phyloP scores from a whole-genome alignment of 2,888 invertebrate species.

The Luffia ferchaultella region DNA sequence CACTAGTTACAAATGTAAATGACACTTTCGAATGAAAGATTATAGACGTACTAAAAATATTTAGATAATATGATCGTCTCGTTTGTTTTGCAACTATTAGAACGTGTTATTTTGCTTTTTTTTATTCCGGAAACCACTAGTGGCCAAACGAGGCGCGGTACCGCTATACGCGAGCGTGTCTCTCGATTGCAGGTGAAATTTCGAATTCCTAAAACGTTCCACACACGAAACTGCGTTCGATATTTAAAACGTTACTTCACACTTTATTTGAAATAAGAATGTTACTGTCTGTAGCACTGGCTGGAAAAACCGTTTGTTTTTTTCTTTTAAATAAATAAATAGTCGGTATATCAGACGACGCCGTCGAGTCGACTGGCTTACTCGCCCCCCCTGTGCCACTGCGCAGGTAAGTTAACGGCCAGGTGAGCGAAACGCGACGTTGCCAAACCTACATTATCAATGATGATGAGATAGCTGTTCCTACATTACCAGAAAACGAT shows the following conservation, averaged over 20 bases:
- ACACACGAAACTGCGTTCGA: too few species aligned
- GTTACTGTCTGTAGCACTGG: too few species aligned
- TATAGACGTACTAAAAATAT: too few species aligned
- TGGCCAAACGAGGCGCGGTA: not conserved
- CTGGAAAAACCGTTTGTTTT: not conserved
- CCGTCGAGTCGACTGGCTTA: conserved; percentile 34
- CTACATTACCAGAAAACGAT: conserved; percentile 22
- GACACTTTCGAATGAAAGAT: too few species aligned
- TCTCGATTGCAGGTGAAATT: not conserved
- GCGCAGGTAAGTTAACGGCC: conserved; percentile 44
- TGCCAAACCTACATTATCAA: conserved; percentile 63
- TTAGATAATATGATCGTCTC: too few species aligned
- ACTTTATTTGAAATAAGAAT: too few species aligned
- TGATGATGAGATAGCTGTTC: conserved; percentile 56
- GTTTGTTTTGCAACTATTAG: too few species aligned
- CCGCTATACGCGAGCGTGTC: not conserved
- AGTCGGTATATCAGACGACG: conserved; percentile 23
- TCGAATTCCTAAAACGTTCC: not conserved
- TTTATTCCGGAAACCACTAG: not conserved
- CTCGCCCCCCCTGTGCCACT: conserved; percentile 55
- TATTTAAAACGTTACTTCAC: too few species aligned
- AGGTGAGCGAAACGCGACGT: conserved; percentile 58
- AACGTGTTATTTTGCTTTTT: too few species aligned
- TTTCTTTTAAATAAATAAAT: too few species aligned
- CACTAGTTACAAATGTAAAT: too few species aligned